A percentile compares a stretch with the other conserved stretches of the same genome.
phyloP scores from a whole-genome alignment of 2,797 vertebrate species.

The Dallia pectoralis region DNA sequence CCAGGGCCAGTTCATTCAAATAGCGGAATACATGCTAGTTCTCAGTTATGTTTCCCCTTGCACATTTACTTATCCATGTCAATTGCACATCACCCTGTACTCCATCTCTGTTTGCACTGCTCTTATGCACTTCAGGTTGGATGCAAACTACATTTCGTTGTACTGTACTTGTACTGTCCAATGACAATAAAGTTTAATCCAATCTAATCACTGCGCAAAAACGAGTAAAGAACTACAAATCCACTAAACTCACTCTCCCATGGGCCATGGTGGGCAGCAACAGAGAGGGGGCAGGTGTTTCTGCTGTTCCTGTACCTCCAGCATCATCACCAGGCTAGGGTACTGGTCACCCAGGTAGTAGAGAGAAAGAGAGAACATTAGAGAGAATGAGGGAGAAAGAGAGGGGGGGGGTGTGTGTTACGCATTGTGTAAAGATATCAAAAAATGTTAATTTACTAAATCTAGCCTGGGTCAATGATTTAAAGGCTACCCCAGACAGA shows the following conservation, averaged over 20 bases:
- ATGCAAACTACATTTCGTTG: too few species aligned
- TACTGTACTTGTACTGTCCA: too few species aligned
- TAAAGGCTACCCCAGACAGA: neutral
- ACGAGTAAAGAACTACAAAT: neutral
- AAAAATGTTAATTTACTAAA: neutral
- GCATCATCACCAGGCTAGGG: slow-evolving; percentile 90
- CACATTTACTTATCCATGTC: too few species aligned
- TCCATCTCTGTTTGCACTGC: too few species aligned
- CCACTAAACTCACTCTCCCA: slow-evolving; percentile 97
- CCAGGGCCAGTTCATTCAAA: neutral
- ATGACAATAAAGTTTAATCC: too few species aligned
- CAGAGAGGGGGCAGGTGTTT: slow-evolving; percentile 94
- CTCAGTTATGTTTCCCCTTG: too few species aligned
- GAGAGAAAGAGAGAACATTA: neutral
- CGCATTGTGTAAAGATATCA: neutral
- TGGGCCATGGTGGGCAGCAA: slow-evolving; percentile 94
- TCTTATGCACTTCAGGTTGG: too few species aligned
- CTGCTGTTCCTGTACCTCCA: slow-evolving; percentile 96
- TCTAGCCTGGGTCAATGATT: neutral
- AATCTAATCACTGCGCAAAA: neutral
- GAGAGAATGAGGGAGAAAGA: neutral
- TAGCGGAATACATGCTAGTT: too few species aligned
- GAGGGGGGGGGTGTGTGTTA: neutral
- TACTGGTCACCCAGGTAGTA: slow-evolving; percentile 77
- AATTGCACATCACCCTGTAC: too few species aligned